phyloP scores from a whole-genome alignment of 2,797 vertebrate species.

The Hippopotamyrus pictus region DNA sequence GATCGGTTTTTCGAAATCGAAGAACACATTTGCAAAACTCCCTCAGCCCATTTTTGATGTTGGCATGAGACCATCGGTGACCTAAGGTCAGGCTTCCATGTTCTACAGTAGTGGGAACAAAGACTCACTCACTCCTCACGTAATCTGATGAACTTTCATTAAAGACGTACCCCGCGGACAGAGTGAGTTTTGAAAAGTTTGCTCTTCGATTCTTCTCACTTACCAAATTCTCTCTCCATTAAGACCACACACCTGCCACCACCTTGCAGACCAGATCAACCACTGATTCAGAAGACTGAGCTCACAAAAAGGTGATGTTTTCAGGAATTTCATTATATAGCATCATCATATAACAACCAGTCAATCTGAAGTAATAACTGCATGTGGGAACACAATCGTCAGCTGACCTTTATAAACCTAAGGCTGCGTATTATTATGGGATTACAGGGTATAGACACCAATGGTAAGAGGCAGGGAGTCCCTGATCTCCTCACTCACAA shows the following conservation, averaged over 20 bases:
- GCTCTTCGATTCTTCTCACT: background rate
- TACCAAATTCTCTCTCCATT: background rate
- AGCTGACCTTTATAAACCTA: background rate
- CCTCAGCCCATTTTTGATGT: background rate
- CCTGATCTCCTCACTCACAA: background rate
- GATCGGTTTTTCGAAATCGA: background rate
- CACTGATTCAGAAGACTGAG: background rate
- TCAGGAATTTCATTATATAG: background rate
- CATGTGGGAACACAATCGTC: background rate
- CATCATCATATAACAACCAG: background rate
- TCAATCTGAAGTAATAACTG: background rate
- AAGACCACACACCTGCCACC: background rate
- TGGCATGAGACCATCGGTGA: background rate
- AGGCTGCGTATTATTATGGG: background rate
- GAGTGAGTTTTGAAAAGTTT: background rate
- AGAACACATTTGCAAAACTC: background rate
- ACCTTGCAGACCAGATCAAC: background rate
- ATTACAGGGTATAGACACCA: background rate
- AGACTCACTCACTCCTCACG: background rate
- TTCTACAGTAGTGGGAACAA: background rate
- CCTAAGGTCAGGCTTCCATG: background rate
- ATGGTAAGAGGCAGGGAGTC: background rate
- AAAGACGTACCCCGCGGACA: background rate
- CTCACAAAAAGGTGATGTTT: background rate
- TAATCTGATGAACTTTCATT: background rate